Evolutionary conservation across 2,888 invertebrate genomes (phyloP).

Genomic region (Pardosa pseudoannulata): DNA sequence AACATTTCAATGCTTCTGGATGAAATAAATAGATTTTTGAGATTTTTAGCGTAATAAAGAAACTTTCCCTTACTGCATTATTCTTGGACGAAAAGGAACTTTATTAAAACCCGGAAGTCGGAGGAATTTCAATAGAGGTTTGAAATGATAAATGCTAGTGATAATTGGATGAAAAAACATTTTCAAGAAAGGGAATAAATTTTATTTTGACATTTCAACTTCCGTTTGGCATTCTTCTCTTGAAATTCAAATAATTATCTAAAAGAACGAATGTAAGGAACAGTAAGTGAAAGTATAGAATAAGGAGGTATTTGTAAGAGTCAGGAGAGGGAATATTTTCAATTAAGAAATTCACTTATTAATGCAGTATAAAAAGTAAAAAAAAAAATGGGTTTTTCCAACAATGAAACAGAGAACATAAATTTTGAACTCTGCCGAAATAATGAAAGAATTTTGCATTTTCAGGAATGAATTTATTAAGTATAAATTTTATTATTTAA

Average conservation of each 20-base stretch:
- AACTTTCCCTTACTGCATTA: not conserved
- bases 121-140: not conserved
- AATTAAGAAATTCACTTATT: not conserved
- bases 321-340: not conserved
- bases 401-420: no score
- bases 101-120: not conserved
- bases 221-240: not conserved
- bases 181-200: not conserved
- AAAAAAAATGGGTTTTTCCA: no score
- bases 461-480: no score
- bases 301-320: not conserved
- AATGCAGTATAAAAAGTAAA: no score
- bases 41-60: no score
- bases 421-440: no score
- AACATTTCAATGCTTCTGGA: no score
- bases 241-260: not conserved
- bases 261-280: not conserved
- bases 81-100: not conserved
- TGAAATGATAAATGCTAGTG: not conserved
- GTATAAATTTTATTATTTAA: no score
- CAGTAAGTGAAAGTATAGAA: not conserved
- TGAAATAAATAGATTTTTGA: no score
- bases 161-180: slow-evolving; percentile 10
- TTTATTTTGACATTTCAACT: slow-evolving; percentile 15
- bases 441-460: no score